Base-by-base conservation (phyloP, 1,140 invertebrate genomes). In the Dendrolimus punctatus region DNA sequence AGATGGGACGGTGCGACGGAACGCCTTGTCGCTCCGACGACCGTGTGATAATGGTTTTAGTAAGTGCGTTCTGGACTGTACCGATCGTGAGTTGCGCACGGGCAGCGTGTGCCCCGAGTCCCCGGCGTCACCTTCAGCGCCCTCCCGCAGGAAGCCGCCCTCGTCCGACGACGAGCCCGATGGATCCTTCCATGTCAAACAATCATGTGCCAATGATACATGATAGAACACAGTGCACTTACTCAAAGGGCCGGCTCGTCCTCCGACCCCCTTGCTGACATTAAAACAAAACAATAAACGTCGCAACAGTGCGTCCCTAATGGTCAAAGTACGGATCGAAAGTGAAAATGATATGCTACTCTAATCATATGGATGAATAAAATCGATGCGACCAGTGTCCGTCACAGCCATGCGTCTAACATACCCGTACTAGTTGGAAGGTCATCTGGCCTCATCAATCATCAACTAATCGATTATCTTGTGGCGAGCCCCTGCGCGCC, bases 91-190 rank as follows among this genome's bases (percentile, higher is more conserved):
- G 77, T 76, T 80, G 78, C 82, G 82, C 73, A 83, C 80, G 73
- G 80, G 82, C 76, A 85, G 73, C 67, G 82, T 85, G 80, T 82
- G 80, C 10, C 80, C 82, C 49, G 80, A 73, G 63, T 83, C 82
- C 46, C 64, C 75, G 52, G 73, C 64, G 57, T 75, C 77, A 63
- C 55, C 69, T 62, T 76, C 78, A 57, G 62, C 75, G 46, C 69
- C 70, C 58, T 78, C 80, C 38, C 70, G 73, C 71, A 75, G 69
- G 68, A 83, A 83, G 51, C 81, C 81, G 65, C 80, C 82, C 58
- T 85, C 82, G 68, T 83, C 80, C 66, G 82, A 85, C 64, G 82
- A 85, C 48, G 81, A 85, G 65, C 82, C 82, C 68, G 82, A 85
- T 45, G 80, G 76, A 51, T 85, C 82, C 82, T 85, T 82, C 63